A percentile compares a stretch with the other conserved stretches of the same genome.
phyloP scores from a whole-genome alignment of 2,797 vertebrate species.

The Leucoraja ocellata region DNA sequence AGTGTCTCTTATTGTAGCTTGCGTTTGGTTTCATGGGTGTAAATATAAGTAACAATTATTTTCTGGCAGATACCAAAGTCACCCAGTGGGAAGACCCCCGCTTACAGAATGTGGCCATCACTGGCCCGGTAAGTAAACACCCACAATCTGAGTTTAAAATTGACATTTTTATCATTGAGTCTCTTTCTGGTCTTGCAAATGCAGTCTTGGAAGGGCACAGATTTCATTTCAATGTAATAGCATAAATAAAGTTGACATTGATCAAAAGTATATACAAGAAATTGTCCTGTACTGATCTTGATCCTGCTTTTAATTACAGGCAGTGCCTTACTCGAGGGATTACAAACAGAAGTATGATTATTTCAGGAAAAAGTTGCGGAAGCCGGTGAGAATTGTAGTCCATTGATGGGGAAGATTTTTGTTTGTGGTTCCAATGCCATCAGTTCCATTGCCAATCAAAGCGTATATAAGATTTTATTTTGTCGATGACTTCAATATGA shows the following conservation, averaged over 20 bases:
- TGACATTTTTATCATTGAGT: not conserved
- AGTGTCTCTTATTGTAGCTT: not conserved
- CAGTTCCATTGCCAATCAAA: not conserved
- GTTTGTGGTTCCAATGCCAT: not conserved
- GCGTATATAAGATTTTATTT: too few species aligned
- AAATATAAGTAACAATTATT: not conserved
- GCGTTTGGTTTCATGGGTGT: not conserved
- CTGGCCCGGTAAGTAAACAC: constrained; percentile 79
- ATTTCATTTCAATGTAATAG: too few species aligned
- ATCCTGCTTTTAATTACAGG: constrained; percentile 56
- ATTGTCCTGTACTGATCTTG: not conserved
- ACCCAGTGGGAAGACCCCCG: constrained; percentile 98
- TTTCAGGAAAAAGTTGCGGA: constrained; percentile 92
- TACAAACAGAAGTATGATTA: constrained; percentile 97
- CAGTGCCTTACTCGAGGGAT: constrained; percentile 97
- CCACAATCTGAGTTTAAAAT: not conserved
- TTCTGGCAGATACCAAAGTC: constrained; percentile 71
- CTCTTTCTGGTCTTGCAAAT: not conserved
- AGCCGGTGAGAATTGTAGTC: constrained; percentile 68
- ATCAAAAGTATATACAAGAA: not conserved
- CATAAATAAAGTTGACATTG: not conserved
- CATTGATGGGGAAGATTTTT: not conserved
- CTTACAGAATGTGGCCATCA: constrained; percentile 79
- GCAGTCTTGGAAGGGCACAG: not conserved
- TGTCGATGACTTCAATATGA: too few species aligned